These are phyloP conservation scores for Syrphus vitripennis DNA, from an alignment of 2,888 invertebrate genomes.

Conservation along the genomic window DNA sequence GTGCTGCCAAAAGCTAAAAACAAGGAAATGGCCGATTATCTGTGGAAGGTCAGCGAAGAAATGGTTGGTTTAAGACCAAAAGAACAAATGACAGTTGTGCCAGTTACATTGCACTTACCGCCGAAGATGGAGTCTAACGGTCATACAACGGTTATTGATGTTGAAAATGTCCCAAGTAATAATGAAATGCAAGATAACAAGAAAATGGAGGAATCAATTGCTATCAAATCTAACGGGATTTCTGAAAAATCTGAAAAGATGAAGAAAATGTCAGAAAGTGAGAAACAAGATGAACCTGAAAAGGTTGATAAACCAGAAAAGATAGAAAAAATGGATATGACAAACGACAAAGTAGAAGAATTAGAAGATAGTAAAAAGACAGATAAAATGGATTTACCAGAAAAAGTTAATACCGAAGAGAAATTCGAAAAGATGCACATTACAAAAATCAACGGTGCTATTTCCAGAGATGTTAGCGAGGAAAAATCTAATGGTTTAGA, in stretches of 20 bases:
- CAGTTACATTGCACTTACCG: conserved; percentile 56
- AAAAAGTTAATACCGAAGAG: conserved; percentile 1
- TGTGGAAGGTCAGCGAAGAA: conserved; percentile 84
- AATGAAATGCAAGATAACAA: conserved; percentile 43
- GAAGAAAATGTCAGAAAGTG: conserved; percentile 51
- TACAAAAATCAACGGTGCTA: conserved; percentile 34
- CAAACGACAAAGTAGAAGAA: not conserved
- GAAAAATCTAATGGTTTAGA: not conserved
- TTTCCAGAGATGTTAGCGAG: conserved; percentile 27
- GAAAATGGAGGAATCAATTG: conserved; percentile 47
- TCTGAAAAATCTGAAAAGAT: conserved; percentile 53
- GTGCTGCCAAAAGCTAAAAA: conserved; percentile 83
- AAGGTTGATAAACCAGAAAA: conserved; percentile 62
- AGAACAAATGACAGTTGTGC: conserved; percentile 50
- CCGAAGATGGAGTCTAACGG: conserved; percentile 28
- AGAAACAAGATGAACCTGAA: conserved; percentile 32
- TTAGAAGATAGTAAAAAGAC: not conserved
- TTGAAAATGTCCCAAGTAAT: conserved; percentile 32
- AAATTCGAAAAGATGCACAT: conserved; percentile 41
- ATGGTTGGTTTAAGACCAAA: conserved; percentile 76
- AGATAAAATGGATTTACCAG: conserved; percentile 11
- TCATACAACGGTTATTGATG: conserved; percentile 56
- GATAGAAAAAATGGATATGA: conserved; percentile 36
- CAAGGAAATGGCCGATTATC: conserved; percentile 82
- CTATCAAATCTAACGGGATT: conserved; percentile 28